A percentile compares a stretch with the other conserved stretches of the same genome.
phyloP scores from a whole-genome alignment of 1,140 invertebrate genomes.

The Matsumurasca onukii region DNA sequence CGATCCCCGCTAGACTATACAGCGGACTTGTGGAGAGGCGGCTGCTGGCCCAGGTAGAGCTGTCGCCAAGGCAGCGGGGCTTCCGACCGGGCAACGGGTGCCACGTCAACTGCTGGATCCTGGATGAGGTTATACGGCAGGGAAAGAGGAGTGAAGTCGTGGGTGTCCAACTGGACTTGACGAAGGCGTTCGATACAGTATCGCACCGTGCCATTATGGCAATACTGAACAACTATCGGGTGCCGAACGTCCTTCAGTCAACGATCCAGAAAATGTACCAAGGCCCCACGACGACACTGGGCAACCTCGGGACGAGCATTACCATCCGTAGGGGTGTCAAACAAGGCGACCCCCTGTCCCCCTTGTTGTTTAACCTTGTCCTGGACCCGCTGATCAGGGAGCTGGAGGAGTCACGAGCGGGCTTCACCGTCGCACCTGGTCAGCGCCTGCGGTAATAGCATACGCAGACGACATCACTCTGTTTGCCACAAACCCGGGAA shows the following conservation, averaged over 20 bases:
- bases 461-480: slow-evolving; percentile 3
- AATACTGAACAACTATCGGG: not conserved
- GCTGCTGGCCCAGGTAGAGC: not conserved
- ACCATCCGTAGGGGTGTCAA: slow-evolving; percentile 28
- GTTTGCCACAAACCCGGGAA: not conserved
- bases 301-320: not conserved
- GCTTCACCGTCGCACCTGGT: not conserved
- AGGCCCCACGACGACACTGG: not conserved
- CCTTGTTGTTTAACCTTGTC: too few species aligned
- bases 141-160: slow-evolving; percentile 31
- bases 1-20: slow-evolving; percentile 33
- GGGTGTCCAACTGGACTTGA: slow-evolving; percentile 28
- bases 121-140: slow-evolving; percentile 16
- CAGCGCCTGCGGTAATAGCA: not conserved
- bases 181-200: slow-evolving; percentile 45
- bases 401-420: slow-evolving; percentile 13
- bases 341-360: not conserved
- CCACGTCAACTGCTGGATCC: slow-evolving; percentile 27
- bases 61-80: slow-evolving; percentile 38
- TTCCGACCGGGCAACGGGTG: slow-evolving; percentile 37
- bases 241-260: not conserved
- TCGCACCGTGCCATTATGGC: slow-evolving; percentile 41
- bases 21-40: slow-evolving; percentile 26
- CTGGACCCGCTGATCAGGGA: not conserved
- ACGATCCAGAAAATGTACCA: not conserved